These are phyloP conservation scores for Melinaea marsaeus DNA, from an alignment of 2,888 invertebrate species.

Conservation along the genomic window DNA sequence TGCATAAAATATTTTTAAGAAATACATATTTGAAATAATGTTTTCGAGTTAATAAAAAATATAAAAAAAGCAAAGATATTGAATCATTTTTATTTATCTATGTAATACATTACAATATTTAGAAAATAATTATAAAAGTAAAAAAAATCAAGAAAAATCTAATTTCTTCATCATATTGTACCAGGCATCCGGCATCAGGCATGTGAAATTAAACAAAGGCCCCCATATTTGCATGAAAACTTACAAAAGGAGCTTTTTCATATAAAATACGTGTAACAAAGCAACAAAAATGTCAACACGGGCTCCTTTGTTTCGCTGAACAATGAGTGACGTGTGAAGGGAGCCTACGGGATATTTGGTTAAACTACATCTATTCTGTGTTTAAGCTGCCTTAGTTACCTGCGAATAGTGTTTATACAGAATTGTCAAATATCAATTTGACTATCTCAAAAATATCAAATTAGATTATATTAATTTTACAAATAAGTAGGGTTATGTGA, in stretches of 20 bases:
- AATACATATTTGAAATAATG: too few relatives aligned
- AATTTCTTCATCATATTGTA: conserved; percentile 4
- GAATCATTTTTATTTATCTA: too few relatives aligned
- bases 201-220: conserved; percentile 43
- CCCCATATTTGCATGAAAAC: conserved; percentile 46
- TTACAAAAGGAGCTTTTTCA: conserved; percentile 54
- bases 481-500: too few relatives aligned
- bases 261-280: conserved; percentile 61
- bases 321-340: conserved; percentile 33
- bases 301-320: conserved; percentile 40
- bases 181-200: conserved; percentile 18
- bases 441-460: too few relatives aligned
- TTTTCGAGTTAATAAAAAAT: too few relatives aligned
- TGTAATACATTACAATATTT: too few relatives aligned
- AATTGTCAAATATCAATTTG: too few relatives aligned
- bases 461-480: too few relatives aligned
- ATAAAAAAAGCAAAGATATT: too few relatives aligned
- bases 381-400: background rate
- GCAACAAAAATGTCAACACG: conserved; percentile 69
- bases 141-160: background rate
- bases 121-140: too few relatives aligned
- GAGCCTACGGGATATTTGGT: conserved; percentile 19
- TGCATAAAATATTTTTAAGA: too few relatives aligned
- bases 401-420: background rate
- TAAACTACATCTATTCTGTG: conserved; percentile 15